phyloP scores from a whole-genome alignment of 23 tunicate genomes.

The Oikopleura dioica region DNA sequence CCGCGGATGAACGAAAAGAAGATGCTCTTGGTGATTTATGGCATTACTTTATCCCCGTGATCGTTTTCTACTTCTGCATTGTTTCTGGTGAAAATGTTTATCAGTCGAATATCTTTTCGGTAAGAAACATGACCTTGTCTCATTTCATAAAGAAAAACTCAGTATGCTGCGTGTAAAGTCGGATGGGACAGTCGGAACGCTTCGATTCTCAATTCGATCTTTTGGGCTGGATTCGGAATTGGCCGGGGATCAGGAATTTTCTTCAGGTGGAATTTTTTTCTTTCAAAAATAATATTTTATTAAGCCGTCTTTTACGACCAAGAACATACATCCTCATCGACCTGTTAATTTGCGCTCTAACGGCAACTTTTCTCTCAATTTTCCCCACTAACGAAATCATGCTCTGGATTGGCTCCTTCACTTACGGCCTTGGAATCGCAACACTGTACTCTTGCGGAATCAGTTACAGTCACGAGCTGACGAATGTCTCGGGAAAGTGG shows the following conservation, averaged over 20 bases:
- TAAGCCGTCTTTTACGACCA: neutral
- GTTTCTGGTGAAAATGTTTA: slow-evolving; percentile 17
- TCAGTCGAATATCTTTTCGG: slow-evolving; percentile 19
- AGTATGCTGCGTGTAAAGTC: slow-evolving; percentile 5
- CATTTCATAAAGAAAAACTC: neutral
- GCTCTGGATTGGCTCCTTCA: neutral
- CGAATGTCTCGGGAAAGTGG: slow-evolving; percentile 12
- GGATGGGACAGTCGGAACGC: slow-evolving; percentile 15
- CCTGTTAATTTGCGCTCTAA: neutral
- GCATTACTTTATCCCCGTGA: slow-evolving; percentile 16
- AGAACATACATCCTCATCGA: neutral
- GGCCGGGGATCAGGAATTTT: slow-evolving; percentile 79
- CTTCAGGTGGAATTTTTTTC: too few species aligned
- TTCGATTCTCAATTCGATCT: slow-evolving; percentile 36
- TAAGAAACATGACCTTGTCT: neutral
- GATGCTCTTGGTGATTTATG: slow-evolving; percentile 18
- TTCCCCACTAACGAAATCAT: neutral
- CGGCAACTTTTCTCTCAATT: neutral
- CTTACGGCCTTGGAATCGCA: neutral
- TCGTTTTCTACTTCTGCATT: slow-evolving; percentile 19
- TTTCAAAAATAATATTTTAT: too few species aligned
- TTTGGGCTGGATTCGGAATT: slow-evolving; percentile 77
- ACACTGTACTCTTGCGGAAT: slow-evolving; percentile 1
- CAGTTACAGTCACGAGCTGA: neutral
- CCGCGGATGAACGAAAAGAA: slow-evolving; percentile 17